Evolutionary conservation across 1,140 invertebrate genomes (phyloP), one percentile per base, ranked within the genome.

Genomic region (Atta colombica): DNA sequence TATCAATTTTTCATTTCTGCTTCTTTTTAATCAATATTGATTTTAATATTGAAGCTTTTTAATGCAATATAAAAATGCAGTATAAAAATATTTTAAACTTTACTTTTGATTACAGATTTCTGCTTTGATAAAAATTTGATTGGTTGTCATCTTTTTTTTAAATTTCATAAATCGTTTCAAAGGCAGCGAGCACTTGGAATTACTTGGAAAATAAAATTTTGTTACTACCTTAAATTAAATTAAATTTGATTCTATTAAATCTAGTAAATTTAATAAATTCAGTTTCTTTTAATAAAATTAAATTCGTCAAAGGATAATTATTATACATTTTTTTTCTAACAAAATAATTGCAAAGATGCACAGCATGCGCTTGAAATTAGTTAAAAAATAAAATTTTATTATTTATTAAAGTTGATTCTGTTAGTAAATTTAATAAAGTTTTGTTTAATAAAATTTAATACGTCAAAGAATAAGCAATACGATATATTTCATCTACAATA

Each of bases 11-110:
- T 51, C 72, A 69, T 78, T 45, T 58, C n/a, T 69, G 10, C n/a
- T 12, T 71, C 61, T 69, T 69, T 74, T 53, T 72, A 31, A 74
- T 84, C 39, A 75, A 28, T 25, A 74, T 84, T 74, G 69, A 25
- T 53, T 84, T 75, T 75, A 84, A 84, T 75, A 60, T 84, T 75
- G 69, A 74, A 84, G 14, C 72, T 60, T 75, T 28, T 51, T 10
- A n/a, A n/a, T 21, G 25, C 35, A 14, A 39, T 35, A 3, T 3
- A 69, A 3, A 25, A 25, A 25, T 25, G 25, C 0, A 28, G 6
- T n/a, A 63, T 66, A 63, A 75, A 66, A 12, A 18, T 51, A 14
- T 21, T 16, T 4, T 28, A 60, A 14, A 63, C 3, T 31, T 66
- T 51, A 14, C 45, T 21, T 14, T 63, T 6, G 31, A 3, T 21